A percentile compares a stretch with the other conserved stretches of the same genome.
These are phyloP conservation scores for Hirudinaria manillensis DNA, from an alignment of 2,888 invertebrate species.

Conservation along the genomic window DNA sequence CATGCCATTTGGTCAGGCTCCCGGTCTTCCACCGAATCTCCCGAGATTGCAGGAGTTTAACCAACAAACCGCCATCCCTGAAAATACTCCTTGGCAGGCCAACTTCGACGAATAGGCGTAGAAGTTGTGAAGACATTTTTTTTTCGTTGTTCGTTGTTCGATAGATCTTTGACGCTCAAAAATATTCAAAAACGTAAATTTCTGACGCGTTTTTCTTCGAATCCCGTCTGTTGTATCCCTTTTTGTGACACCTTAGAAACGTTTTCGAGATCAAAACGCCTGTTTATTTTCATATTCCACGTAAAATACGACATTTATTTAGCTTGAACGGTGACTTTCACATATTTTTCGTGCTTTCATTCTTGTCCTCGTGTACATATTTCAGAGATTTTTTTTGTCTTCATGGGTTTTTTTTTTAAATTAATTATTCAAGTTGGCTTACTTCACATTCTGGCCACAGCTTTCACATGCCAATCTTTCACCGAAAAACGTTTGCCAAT, in stretches of 20 bases:
- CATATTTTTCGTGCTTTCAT: too few relatives aligned
- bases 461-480: conserved; percentile 10
- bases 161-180: too few relatives aligned
- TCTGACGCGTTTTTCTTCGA: too few relatives aligned
- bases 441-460: conserved; percentile 10
- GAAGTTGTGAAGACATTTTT: background rate
- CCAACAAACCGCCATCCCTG: background rate
- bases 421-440: conserved; percentile 2
- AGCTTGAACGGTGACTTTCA: too few relatives aligned
- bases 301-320: too few relatives aligned
- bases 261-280: too few relatives aligned
- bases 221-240: too few relatives aligned
- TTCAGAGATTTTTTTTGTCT: background rate
- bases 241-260: too few relatives aligned
- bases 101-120: background rate
- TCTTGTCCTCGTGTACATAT: too few relatives aligned
- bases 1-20: background rate
- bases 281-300: too few relatives aligned
- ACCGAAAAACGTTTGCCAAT: background rate
- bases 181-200: too few relatives aligned
- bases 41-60: background rate
- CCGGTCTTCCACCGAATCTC: background rate
- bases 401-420: background rate
- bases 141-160: background rate
- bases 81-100: background rate